Conservation (phyloP, 2,888 invertebrate species). For the Heteromyza rotundicornis region DNA sequence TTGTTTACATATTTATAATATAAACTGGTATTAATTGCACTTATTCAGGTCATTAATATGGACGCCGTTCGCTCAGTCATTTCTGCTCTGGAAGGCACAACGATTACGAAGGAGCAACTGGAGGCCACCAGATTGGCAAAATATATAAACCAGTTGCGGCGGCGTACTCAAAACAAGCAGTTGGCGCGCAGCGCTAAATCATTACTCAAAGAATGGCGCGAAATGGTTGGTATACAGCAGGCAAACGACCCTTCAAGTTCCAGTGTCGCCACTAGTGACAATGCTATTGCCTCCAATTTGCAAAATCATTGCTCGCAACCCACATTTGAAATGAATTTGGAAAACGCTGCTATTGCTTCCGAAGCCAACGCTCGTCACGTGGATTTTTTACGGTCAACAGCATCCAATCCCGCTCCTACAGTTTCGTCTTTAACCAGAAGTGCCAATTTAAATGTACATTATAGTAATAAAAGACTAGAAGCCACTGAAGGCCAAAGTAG, state of each 20-base stretch:
- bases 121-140: slow-evolving; percentile 92
- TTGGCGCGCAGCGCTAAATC: slow-evolving; percentile 90
- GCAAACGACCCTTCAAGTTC: slow-evolving; percentile 10
- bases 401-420: slow-evolving; percentile 28
- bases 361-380: neutral
- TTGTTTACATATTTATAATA: neutral
- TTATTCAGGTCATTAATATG: slow-evolving; percentile 89
- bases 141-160: slow-evolving; percentile 89
- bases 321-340: slow-evolving; percentile 8
- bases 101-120: slow-evolving; percentile 61
- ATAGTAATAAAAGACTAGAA: slow-evolving; percentile 34
- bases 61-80: slow-evolving; percentile 91
- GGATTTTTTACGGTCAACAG: slow-evolving; percentile 12
- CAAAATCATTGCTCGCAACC: slow-evolving; percentile 34
- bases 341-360: neutral
- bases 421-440: slow-evolving; percentile 29
- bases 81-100: slow-evolving; percentile 88
- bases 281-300: neutral
- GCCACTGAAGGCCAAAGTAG: slow-evolving; percentile 15
- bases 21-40: too few relatives aligned
- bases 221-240: slow-evolving; percentile 74
- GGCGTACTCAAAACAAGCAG: slow-evolving; percentile 82
- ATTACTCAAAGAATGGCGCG: slow-evolving; percentile 91
- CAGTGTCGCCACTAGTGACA: neutral
- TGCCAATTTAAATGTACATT: slow-evolving; percentile 32